Conservation (phyloP, 2,888 invertebrate species). For the Agapetus fuscipes region DNA sequence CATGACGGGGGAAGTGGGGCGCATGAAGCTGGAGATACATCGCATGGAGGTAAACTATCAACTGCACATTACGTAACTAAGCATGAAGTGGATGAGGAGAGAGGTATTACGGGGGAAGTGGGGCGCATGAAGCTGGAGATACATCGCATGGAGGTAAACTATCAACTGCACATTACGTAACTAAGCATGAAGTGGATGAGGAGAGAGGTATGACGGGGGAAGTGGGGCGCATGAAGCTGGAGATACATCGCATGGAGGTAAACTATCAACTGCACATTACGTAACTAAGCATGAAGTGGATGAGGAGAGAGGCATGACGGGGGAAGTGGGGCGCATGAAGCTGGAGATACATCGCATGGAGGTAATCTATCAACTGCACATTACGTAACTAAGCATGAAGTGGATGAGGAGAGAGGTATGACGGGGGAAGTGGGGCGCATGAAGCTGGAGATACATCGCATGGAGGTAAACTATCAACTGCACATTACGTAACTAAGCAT, state of each 20-base stretch:
- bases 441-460: constrained; percentile 73
- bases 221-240: constrained; percentile 63
- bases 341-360: constrained; percentile 78
- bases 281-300: not conserved
- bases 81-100: constrained; percentile 51
- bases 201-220: constrained; percentile 60
- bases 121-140: constrained; percentile 71
- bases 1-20: constrained; percentile 59
- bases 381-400: constrained; percentile 55
- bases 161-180: too few relatives aligned
- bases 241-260: constrained; percentile 80
- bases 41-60: constrained; percentile 59
- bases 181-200: constrained; percentile 55
- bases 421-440: constrained; percentile 66
- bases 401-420: constrained; percentile 53
- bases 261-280: constrained; percentile 15
- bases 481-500: constrained; percentile 32
- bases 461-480: constrained; percentile 50
- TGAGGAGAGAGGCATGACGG: constrained; percentile 53
- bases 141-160: constrained; percentile 79
- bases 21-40: constrained; percentile 74
- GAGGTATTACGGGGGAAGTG: constrained; percentile 67
- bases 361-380: too few relatives aligned
- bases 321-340: constrained; percentile 69
- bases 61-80: constrained; percentile 41